Base-by-base conservation (phyloP, 1,140 invertebrate species). In the Zaprionus inermis region DNA sequence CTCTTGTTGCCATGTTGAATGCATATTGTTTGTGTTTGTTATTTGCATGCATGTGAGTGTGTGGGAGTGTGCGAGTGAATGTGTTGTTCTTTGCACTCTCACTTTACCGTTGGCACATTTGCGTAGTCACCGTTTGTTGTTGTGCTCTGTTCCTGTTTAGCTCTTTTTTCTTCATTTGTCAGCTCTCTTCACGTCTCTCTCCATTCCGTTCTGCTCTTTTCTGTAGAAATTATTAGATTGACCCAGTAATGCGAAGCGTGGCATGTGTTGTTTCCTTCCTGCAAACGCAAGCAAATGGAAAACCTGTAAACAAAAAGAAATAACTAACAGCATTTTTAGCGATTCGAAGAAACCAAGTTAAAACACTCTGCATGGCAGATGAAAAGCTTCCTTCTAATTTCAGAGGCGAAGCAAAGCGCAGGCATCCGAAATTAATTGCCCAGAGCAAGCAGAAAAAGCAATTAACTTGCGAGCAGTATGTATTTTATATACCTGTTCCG, bases 151-250 rank as follows among this genome's bases (percentile, higher is more conserved):
- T 49, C 18, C 44, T 49, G n/a, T 44, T 44, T 16, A 41, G 38
- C 38, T 16, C n/a, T 16, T 14, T 14, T 2, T 5, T 41, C 2
- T 14, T n/a, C 34, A 14, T 6, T 5, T 41, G 1, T n/a, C 14
- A n/a, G n/a, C 7, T 1, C 38, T 7, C 16, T n/a, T 44, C 11
- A 3, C 34, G 10, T 7, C 5, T 2, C 14, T n/a, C 36, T 38
- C 7, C 36, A 38, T 9, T 3, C 38, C 2, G n/a, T n/a, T 16
- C n/a, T 44, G n/a, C 38, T 16, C 7, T 44, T 2, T 44, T 9
- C n/a, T 18, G 69, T 82, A 73, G 79, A 83, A 89, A 86, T 89
- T 86, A 86, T 86, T 86, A 83, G 79, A 86, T 74, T 86, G 83
- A 86, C 83, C 83, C 67, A 89, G 51, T 89, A 88, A 86, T 72